A percentile compares a stretch with the other conserved stretches of the same genome.
Evolutionary conservation across 2,797 vertebrate species (phyloP).

Genomic region (Sylvilagus floridanus): DNA sequence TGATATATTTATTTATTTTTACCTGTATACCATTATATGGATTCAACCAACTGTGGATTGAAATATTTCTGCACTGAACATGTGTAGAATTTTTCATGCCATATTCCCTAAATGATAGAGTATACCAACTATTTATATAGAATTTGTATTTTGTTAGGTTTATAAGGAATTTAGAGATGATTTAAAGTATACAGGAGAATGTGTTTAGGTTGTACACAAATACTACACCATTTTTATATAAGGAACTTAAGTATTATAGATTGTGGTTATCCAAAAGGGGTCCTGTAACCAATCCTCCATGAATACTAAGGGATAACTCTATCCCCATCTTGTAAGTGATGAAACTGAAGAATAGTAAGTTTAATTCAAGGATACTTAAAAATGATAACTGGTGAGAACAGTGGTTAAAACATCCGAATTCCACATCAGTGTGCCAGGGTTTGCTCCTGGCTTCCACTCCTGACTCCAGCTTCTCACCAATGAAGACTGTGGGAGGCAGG

Average conservation of each 20-base stretch:
- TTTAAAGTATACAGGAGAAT: neutral
- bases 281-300: neutral
- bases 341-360: neutral
- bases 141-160: neutral
- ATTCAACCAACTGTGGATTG: neutral
- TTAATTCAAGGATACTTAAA: conserved; percentile 13
- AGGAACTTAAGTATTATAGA: neutral
- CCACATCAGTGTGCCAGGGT: too few species aligned
- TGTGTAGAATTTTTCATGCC: neutral
- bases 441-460: too few species aligned
- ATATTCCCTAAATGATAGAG: neutral
- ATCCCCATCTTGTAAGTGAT: neutral
- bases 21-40: neutral
- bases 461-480: too few species aligned
- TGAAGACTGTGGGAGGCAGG: too few species aligned
- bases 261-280: neutral
- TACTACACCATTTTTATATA: neutral
- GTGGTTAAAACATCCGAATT: too few species aligned
- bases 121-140: neutral
- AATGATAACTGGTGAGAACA: neutral
- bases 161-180: neutral
- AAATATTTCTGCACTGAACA: neutral
- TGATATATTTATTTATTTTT: conserved; percentile 9
- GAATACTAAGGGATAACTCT: neutral
- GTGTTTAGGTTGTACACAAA: neutral